Conservation (phyloP, 2,113 vertebrate species). For the Erythrocercus mccallii region DNA sequence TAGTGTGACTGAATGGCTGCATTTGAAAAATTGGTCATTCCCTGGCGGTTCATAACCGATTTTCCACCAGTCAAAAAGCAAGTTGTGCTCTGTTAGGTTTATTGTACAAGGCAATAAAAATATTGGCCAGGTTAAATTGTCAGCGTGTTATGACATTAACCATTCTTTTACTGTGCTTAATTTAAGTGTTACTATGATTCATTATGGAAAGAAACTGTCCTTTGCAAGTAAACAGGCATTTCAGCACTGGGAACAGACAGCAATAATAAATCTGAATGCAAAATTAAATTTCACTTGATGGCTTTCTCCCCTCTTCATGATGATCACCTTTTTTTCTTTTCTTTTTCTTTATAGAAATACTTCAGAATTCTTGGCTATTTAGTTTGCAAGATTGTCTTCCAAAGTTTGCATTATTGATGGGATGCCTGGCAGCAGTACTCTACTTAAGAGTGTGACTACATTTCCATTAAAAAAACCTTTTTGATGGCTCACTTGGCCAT, state of each 20-base stretch:
- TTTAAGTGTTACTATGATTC: conserved; percentile 78
- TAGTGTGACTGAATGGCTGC: conserved; percentile 80
- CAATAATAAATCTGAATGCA: conserved; percentile 54
- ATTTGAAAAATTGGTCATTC: conserved; percentile 84
- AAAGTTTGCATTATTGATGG: conserved; percentile 63
- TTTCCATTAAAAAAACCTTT: conserved; percentile 31
- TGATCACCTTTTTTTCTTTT: conserved; percentile 9
- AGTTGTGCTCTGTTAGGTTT: conserved; percentile 87
- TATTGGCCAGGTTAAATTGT: conserved; percentile 85
- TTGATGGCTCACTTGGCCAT: conserved; percentile 38
- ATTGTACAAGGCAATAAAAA: conserved; percentile 87
- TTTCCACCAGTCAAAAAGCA: conserved; percentile 85
- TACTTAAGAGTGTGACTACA: conserved; percentile 35
- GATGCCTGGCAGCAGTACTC: conserved; percentile 43
- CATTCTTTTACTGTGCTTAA: conserved; percentile 81
- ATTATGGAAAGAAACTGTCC: conserved; percentile 71
- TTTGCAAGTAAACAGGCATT: conserved; percentile 71
- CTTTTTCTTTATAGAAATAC: conserved; percentile 42
- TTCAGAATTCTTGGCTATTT: conserved; percentile 55
- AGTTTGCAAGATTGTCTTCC: conserved; percentile 62
- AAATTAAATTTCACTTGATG: conserved; percentile 73
- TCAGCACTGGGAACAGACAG: conserved; percentile 60
- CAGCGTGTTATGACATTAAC: conserved; percentile 79
- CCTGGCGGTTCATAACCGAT: conserved; percentile 83
- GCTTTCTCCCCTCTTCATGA: conserved; percentile 10